Percentiles rank a stretch among this genome's conserved stretches.
phyloP scores from a whole-genome alignment of 2,888 invertebrate genomes.

The Cotesia congregata region DNA sequence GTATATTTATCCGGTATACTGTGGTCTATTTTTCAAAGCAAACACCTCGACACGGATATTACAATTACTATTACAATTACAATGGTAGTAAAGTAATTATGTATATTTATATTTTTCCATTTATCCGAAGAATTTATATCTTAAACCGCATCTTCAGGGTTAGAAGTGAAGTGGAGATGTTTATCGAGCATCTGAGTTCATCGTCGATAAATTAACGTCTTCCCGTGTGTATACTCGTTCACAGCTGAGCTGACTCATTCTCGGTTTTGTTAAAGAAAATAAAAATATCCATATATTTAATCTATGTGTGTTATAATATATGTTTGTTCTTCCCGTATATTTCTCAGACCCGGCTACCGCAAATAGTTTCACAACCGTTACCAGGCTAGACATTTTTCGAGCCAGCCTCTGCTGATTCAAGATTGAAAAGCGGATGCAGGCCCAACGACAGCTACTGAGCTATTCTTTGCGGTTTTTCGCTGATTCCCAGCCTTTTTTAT shows the following conservation, averaged over 20 bases:
- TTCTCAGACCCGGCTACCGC: constrained; percentile 26
- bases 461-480: constrained; percentile 35
- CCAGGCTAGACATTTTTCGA: constrained; percentile 32
- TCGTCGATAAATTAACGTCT: constrained; percentile 34
- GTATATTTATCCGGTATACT: too few relatives aligned
- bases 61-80: neutral
- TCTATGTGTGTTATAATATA: neutral
- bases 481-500: neutral
- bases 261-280: constrained; percentile 9
- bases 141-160: constrained; percentile 25
- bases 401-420: neutral
- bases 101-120: constrained; percentile 8
- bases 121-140: constrained; percentile 46
- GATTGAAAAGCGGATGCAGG: constrained; percentile 31
- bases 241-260: constrained; percentile 31
- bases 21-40: neutral
- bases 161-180: constrained; percentile 15
- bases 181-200: constrained; percentile 33
- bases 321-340: constrained; percentile 9
- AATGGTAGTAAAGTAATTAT: neutral
- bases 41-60: neutral
- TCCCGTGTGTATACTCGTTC: constrained; percentile 9
- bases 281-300: constrained; percentile 11
- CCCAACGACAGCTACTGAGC: constrained; percentile 7
- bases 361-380: constrained; percentile 37